A percentile compares a stretch with the other conserved stretches of the same genome.
Evolutionary conservation across 2,113 vertebrate species (phyloP).

Genomic region (Plectropomus leopardus): DNA sequence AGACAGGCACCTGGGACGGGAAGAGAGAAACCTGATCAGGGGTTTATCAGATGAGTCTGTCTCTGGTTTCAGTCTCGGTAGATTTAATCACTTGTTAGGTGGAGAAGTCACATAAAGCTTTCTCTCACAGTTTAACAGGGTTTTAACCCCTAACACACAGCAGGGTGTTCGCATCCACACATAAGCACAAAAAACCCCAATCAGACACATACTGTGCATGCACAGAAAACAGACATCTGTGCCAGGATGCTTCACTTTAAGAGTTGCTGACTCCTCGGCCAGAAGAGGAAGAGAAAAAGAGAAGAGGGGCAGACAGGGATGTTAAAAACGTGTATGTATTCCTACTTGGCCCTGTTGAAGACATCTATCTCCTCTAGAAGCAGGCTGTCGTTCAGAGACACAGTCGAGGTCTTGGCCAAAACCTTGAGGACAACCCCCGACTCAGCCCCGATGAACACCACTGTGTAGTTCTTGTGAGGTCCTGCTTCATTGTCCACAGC

Average conservation of each 20-base stretch:
- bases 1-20: constrained; percentile 88
- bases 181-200: constrained; percentile 12
- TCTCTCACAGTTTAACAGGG: constrained; percentile 49
- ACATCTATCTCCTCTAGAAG: constrained; percentile 98
- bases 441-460: constrained; percentile 97
- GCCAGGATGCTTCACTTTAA: constrained; percentile 36
- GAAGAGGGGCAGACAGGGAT: constrained; percentile 36
- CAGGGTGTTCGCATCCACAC: constrained; percentile 9
- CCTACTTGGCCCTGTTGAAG: constrained; percentile 97
- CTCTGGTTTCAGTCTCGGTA: constrained; percentile 61
- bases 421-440: constrained; percentile 96
- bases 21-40: constrained; percentile 70
- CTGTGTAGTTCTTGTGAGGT: constrained; percentile 94
- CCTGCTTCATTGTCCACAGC: constrained; percentile 94
- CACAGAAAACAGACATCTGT: constrained; percentile 33
- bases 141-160: constrained; percentile 55
- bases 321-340: constrained; percentile 9
- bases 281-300: constrained; percentile 41
- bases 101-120: constrained; percentile 41
- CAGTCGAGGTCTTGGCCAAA: constrained; percentile 91
- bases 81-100: constrained; percentile 70
- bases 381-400: constrained; percentile 93
- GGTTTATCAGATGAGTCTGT: constrained; percentile 61
- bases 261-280: constrained; percentile 49
- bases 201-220: not conserved